Conservation (phyloP, 2,797 vertebrate genomes). For the Pelochelys cantorii region DNA sequence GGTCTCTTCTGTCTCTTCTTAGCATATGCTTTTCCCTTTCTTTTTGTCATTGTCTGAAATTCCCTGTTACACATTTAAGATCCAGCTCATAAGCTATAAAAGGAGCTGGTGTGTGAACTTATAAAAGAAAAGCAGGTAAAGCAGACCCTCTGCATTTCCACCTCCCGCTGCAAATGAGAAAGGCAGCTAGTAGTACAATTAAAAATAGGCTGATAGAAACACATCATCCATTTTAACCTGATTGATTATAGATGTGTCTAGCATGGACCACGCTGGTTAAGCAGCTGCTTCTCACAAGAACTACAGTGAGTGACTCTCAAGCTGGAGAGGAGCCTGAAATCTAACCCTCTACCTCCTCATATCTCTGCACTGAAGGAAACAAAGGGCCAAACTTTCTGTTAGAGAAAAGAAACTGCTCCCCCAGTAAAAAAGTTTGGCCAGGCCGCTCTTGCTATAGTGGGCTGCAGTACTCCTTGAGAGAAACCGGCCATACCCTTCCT, state of each 20-base stretch:
- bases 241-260: background rate
- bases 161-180: background rate
- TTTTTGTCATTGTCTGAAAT: constrained; percentile 20
- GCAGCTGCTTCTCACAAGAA: background rate
- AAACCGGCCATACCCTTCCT: no score
- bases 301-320: background rate
- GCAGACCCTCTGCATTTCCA: fast-evolving
- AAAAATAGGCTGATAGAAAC: background rate
- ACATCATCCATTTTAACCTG: background rate
- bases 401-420: no score
- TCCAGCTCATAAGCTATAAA: background rate
- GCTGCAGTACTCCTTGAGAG: no score
- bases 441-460: no score
- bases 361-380: background rate
- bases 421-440: no score
- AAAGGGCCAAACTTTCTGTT: background rate
- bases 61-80: background rate
- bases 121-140: background rate
- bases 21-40: background rate
- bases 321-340: fast-evolving
- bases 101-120: background rate
- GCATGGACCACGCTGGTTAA: background rate
- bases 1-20: background rate
- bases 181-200: background rate
- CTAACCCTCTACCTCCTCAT: fast-evolving